phyloP scores from a whole-genome alignment of 2,113 vertebrate species.

The Pelusios castaneus region DNA sequence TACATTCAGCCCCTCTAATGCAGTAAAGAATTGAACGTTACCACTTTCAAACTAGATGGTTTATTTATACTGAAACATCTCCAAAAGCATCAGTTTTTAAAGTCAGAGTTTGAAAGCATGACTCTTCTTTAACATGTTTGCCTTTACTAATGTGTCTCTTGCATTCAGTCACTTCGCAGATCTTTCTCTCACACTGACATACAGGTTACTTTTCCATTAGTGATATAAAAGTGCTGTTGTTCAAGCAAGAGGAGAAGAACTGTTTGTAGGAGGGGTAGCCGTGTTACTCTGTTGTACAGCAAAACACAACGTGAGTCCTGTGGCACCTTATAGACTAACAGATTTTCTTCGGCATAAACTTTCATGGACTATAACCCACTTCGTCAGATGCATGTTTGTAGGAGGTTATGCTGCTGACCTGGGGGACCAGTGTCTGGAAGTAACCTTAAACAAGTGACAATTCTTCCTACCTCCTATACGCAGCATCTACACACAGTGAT shows the following conservation, averaged over 20 bases:
- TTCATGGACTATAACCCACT: too few species aligned
- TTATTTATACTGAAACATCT: conserved; percentile 32
- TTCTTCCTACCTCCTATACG: background rate
- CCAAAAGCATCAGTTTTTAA: conserved; percentile 45
- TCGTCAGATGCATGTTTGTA: too few species aligned
- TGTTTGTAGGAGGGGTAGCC: fast-evolving
- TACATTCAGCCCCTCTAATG: background rate
- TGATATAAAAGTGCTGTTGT: background rate
- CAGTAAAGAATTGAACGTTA: conserved; percentile 7
- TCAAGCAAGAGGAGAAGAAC: background rate
- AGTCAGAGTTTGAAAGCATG: conserved; percentile 15
- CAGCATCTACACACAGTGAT: fast-evolving
- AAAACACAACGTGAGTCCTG: too few species aligned
- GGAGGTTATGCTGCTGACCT: fast-evolving
- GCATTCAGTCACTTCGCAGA: background rate
- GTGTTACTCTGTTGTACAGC: too few species aligned
- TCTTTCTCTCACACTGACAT: background rate
- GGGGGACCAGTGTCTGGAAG: background rate
- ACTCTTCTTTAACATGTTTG: background rate
- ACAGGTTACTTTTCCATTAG: background rate
- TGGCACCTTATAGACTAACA: too few species aligned
- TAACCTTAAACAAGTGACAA: background rate
- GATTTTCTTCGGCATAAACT: too few species aligned
- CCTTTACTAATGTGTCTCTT: background rate
- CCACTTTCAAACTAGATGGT: conserved; percentile 21